Base-by-base conservation (phyloP, 1,140 invertebrate species). In the Ericerus pela region DNA sequence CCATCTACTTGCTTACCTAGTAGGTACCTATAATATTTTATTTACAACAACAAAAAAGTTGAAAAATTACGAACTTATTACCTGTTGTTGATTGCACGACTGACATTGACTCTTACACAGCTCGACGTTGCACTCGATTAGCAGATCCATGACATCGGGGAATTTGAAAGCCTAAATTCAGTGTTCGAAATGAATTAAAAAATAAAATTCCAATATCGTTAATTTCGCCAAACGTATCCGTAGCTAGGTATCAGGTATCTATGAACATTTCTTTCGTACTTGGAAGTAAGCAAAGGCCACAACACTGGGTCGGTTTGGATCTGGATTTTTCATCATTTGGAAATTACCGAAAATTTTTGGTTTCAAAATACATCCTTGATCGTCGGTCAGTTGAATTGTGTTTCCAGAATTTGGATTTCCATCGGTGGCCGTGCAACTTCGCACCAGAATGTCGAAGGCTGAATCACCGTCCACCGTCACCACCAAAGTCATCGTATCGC, bases 61-160 rank as follows among this genome's bases (percentile, higher is more conserved):
- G n/a, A n/a, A n/a, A n/a, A 47, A 47, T 22, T 3, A 4, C 22
- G 20, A 22, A 22, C 26, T 20, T 47, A 47, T 33, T n/a, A 47
- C 41, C 41, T 47, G 41, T 33, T 33, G 30, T 47, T 47, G 41
- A 14, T 8, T 14, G 63, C 84, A 88, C 12, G 79, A 75, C 47
- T 84, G 78, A 62, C 85, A 88, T 59, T 83, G 78, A 12, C 77
- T 81, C 70, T 89, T 88, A 62, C 86, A 89, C 0, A 91, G 69
- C 63, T 89, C 84, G 0, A 90, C 79, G 57, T 88, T 85, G 63
- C 87, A 91, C 63, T 88, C 84, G 31, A 91, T 78, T 58, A 81
- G 81, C 11, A 91, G 70, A 62, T 91, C 85, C 80, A 88, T 86
- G 24, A 83, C 78, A 64, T 91, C 86, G 0, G 87, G 87, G 69